Evolutionary conservation across 1,140 invertebrate species (phyloP).

Genomic region (Mactra quadrangularis): DNA sequence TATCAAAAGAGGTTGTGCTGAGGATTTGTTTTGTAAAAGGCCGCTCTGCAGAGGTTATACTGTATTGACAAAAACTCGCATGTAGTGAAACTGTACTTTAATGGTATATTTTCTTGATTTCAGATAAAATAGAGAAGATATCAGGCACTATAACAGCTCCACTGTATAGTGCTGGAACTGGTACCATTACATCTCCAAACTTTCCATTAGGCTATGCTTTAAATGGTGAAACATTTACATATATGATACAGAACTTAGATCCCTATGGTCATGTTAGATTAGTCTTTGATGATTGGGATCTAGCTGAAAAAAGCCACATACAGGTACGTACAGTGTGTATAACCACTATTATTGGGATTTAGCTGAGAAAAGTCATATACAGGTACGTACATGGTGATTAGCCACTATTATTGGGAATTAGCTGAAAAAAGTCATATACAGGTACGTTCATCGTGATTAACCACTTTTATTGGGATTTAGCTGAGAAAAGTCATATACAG

Average conservation of each 20-base stretch:
- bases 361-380: conserved; percentile 74
- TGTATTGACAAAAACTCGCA: too few species aligned
- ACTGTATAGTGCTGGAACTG: conserved; percentile 65
- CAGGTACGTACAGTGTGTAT: too few species aligned
- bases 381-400: too few species aligned
- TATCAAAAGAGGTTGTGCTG: too few species aligned
- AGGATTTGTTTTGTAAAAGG: too few species aligned
- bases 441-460: too few species aligned
- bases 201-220: conserved; percentile 79
- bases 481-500: conserved; percentile 75
- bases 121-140: conserved; percentile 74
- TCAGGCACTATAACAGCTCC: conserved; percentile 70
- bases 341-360: conserved; percentile 82
- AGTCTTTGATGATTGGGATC: conserved; percentile 80
- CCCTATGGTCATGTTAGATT: conserved; percentile 77
- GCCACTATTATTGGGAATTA: conserved; percentile 81
- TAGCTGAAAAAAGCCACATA: conserved; percentile 75
- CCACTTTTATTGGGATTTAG: conserved; percentile 81
- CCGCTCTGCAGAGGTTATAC: too few species aligned
- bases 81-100: too few species aligned
- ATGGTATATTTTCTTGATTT: conserved; percentile 1
- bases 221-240: conserved; percentile 80
- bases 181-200: conserved; percentile 76
- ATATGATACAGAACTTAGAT: conserved; percentile 78
- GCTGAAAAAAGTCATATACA: conserved; percentile 75